Evolutionary conservation across 2,113 vertebrate species (phyloP).

Genomic region (Amia ocellicauda): DNA sequence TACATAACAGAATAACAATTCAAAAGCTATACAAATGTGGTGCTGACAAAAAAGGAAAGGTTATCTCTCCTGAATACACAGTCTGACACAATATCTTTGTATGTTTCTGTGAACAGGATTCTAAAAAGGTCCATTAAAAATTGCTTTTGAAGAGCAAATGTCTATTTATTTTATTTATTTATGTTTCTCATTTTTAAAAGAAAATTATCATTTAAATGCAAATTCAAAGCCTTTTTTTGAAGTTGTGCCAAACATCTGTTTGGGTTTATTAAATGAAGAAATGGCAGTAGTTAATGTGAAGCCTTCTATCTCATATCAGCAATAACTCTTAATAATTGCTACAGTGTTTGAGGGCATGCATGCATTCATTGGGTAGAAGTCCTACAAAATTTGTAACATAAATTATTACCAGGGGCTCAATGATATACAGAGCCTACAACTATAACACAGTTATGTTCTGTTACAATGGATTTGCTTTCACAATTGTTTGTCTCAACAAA

Average conservation of each 20-base stretch:
- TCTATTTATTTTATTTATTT: background rate
- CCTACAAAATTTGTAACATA: background rate
- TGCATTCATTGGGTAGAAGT: background rate
- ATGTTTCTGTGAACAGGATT: background rate
- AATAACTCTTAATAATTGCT: background rate
- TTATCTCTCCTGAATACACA: too few relatives aligned
- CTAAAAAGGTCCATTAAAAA: background rate
- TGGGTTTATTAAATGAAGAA: constrained; percentile 8
- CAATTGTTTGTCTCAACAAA: too few relatives aligned
- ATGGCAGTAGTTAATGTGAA: background rate
- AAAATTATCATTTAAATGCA: constrained; percentile 7
- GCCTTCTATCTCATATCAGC: constrained; percentile 2
- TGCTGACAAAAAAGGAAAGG: too few relatives aligned
- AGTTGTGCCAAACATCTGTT: constrained; percentile 4
- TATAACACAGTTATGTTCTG: background rate
- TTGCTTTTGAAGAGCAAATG: background rate
- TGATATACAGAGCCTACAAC: too few relatives aligned
- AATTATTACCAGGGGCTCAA: background rate
- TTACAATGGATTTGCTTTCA: too few relatives aligned
- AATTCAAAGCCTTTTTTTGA: constrained; percentile 12
- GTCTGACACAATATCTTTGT: too few relatives aligned
- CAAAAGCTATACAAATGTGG: too few relatives aligned
- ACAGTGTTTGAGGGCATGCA: background rate
- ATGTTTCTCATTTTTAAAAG: background rate
- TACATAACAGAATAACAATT: too few relatives aligned